Base-by-base conservation (phyloP, 2,888 invertebrate genomes). In the Antitype chi region DNA sequence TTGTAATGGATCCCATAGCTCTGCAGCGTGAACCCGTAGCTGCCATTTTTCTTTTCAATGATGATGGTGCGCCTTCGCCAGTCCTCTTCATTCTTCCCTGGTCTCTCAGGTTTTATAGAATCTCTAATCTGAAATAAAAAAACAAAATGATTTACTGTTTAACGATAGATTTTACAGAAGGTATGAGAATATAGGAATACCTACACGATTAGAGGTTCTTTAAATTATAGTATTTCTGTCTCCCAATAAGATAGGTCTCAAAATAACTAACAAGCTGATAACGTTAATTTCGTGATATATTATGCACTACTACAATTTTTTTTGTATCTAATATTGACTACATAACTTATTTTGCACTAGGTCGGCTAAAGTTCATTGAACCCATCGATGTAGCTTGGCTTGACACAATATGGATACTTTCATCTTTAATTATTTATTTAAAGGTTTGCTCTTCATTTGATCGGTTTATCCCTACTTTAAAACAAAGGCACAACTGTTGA, bases 1-100 rank as follows among this genome's bases (percentile, higher is more conserved):
- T 99, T 99, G 94, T 99, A 99, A 93, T 99, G 99, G 81, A 99
- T 99, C 55, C 99, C 99, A 93, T 99, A 99, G 90, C 99, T 99
- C 97, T 99, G 99, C 59, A 99, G 97, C 0, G 99, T 99, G 95
- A 99, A 99, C 23, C 99, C 99, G 93, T 99, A 99, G 52, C 98
- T 98, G 64, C 98, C 98, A 93, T 98, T 98, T 92, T 98, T 98
- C 95, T 98, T 98, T 94, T 99, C 99, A 9, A 99, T 98, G 80
- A 99, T 99, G 80, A 99, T 99, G 25, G 99, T 98, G 63, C 99
- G 97, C 80, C 99, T 97, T 32, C 98, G 97, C 89, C 99, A 98
- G 93, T 99, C 99, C 89, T 99, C 99, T 87, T 98, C 98, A 15
- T 84, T 91, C 75, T 95, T 95, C 1, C 92, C 88, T 4, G 91